A percentile compares a stretch with the other conserved stretches of the same genome.
Conservation (phyloP, 2,888 invertebrate genomes). For the Diachrysia chrysitis region DNA sequence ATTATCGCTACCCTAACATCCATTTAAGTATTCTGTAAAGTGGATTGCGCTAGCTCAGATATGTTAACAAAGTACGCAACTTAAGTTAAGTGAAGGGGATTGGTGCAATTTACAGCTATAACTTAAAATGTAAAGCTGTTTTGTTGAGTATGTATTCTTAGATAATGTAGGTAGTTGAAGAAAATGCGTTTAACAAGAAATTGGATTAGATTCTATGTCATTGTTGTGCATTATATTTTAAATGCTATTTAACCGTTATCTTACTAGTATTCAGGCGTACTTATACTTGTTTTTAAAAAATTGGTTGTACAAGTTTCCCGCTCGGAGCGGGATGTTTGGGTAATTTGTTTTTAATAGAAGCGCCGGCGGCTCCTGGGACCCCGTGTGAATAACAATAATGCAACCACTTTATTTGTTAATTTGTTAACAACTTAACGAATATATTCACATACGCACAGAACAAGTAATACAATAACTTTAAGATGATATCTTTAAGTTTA, state of each 20-base stretch:
- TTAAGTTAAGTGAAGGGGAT: neutral
- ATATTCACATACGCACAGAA: slow-evolving; percentile 34
- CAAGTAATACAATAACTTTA: neutral
- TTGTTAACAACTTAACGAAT: slow-evolving; percentile 43
- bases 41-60: neutral
- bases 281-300: slow-evolving; percentile 29
- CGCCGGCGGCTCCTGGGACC: slow-evolving; percentile 12
- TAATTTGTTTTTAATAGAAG: slow-evolving; percentile 41
- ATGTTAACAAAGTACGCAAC: neutral
- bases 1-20: neutral
- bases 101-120: neutral
- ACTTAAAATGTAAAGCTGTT: neutral
- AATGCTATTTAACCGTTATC: neutral
- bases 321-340: slow-evolving; percentile 13
- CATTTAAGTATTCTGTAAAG: neutral
- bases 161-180: neutral
- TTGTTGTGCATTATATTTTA: neutral
- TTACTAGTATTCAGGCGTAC: neutral
- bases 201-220: neutral
- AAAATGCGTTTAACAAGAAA: neutral
- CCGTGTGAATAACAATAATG: slow-evolving; percentile 53
- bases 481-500: too few relatives aligned
- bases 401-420: slow-evolving; percentile 51
- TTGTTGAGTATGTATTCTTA: neutral
- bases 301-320: slow-evolving; percentile 10